A percentile compares a stretch with the other conserved stretches of the same genome.
Evolutionary conservation across 2,797 vertebrate genomes (phyloP).

Genomic region (Chlorospingus flavigularis): DNA sequence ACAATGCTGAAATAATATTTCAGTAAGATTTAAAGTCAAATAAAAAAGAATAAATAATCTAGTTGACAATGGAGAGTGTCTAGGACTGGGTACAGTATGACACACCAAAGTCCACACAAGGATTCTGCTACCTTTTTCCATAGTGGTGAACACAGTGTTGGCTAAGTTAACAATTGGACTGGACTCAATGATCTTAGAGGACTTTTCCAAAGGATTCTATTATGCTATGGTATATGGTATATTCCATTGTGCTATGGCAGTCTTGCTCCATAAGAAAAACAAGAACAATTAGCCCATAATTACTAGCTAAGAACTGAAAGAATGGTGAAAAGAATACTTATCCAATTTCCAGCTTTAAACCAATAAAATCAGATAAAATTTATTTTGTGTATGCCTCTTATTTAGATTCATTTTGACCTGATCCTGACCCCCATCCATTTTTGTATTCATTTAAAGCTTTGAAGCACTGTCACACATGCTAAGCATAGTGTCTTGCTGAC

Average conservation of each 20-base stretch:
- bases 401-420: not conserved
- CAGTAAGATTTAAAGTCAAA: not conserved
- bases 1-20: not conserved
- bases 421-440: not conserved
- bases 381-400: not conserved
- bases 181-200: not conserved
- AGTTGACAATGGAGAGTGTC: not conserved
- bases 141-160: not conserved
- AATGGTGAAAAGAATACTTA: not conserved
- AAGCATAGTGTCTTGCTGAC: not conserved
- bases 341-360: not conserved
- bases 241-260: not conserved
- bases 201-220: not conserved
- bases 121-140: not conserved
- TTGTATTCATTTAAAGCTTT: not conserved
- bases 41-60: not conserved
- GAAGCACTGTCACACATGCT: not conserved
- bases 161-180: not conserved
- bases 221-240: not conserved
- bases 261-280: not conserved
- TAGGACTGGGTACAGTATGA: not conserved
- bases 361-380: not conserved
- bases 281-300: rapidly evolving
- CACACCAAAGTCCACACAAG: not conserved
- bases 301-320: not conserved